These are phyloP conservation scores for Caenorhabditis drosophilae DNA, from an alignment of 2,888 invertebrate species.

Conservation along the genomic window DNA sequence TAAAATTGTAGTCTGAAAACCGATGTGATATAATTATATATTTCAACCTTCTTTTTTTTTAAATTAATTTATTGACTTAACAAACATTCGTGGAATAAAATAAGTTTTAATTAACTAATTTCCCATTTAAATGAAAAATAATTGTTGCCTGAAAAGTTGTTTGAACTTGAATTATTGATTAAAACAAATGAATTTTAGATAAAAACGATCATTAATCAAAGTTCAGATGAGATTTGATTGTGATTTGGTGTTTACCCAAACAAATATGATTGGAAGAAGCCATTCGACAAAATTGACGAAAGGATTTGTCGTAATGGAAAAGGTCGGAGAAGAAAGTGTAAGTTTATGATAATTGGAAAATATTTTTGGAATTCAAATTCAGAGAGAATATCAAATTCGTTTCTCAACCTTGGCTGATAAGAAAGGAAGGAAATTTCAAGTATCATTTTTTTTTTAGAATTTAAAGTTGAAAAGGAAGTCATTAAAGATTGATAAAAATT, in stretches of 20 bases:
- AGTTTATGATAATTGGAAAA: conserved; percentile 2
- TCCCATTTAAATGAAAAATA: too few relatives aligned
- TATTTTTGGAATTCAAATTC: conserved; percentile 1
- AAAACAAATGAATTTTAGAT: too few relatives aligned
- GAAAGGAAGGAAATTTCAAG: conserved; percentile 5
- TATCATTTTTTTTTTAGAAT: background rate
- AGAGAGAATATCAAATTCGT: conserved; percentile 13
- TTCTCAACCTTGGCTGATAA: conserved; percentile 9
- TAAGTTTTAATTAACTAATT: too few relatives aligned
- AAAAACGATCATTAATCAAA: too few relatives aligned
- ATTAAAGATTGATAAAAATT: conserved; percentile 24
- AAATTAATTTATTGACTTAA: too few relatives aligned
- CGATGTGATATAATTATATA: background rate
- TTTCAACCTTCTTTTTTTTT: background rate
- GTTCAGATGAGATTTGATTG: conserved; percentile 18
- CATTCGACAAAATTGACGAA: conserved; percentile 1
- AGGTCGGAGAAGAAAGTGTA: background rate
- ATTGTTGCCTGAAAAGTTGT: too few relatives aligned
- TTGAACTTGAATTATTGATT: too few relatives aligned
- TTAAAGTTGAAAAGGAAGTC: background rate
- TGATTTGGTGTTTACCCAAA: conserved; percentile 9
- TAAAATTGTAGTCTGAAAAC: background rate
- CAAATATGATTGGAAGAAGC: background rate
- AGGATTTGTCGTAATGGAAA: too few relatives aligned
- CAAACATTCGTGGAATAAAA: too few relatives aligned